Percentiles rank a stretch among this genome's conserved stretches.
Evolutionary conservation across 2,888 invertebrate species (phyloP).

Genomic region (Argynnis bischoffii): DNA sequence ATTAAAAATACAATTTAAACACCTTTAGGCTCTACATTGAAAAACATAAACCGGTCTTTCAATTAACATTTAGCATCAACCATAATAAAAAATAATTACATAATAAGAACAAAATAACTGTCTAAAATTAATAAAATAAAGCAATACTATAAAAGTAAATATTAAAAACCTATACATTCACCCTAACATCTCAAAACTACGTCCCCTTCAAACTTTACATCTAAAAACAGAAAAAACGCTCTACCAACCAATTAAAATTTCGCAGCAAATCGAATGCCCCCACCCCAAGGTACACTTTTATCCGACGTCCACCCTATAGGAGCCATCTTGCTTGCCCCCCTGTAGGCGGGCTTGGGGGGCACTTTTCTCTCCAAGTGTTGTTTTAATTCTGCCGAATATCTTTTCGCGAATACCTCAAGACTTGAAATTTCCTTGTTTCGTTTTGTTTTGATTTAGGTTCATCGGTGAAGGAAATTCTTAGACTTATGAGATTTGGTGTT

Average conservation of each 20-base stretch:
- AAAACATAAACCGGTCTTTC: too few species aligned
- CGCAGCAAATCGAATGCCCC: conserved; percentile 64
- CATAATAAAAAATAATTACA: too few species aligned
- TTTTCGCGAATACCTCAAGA: conserved; percentile 80
- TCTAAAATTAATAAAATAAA: background rate
- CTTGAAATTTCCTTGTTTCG: conserved; percentile 67
- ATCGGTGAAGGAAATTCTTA: conserved; percentile 42
- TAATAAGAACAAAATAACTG: too few species aligned
- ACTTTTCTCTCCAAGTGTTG: conserved; percentile 68
- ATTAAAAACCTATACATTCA: background rate
- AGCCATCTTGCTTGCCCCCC: conserved; percentile 77
- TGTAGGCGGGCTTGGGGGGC: conserved; percentile 54
- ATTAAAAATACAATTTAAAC: too few species aligned
- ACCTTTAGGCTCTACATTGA: too few species aligned
- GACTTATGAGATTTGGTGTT: too few species aligned
- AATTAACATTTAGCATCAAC: too few species aligned
- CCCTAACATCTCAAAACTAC: background rate
- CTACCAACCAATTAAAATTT: conserved; percentile 40
- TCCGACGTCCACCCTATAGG: conserved; percentile 80
- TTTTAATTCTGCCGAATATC: conserved; percentile 82
- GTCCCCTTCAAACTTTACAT: background rate
- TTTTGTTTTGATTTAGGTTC: conserved; percentile 67
- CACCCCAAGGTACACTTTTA: conserved; percentile 79
- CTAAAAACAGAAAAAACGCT: conserved; percentile 19
- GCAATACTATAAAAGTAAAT: background rate